Evolutionary conservation across 2,797 vertebrate genomes (phyloP).

Genomic region (Orientallactaga sibirica): DNA sequence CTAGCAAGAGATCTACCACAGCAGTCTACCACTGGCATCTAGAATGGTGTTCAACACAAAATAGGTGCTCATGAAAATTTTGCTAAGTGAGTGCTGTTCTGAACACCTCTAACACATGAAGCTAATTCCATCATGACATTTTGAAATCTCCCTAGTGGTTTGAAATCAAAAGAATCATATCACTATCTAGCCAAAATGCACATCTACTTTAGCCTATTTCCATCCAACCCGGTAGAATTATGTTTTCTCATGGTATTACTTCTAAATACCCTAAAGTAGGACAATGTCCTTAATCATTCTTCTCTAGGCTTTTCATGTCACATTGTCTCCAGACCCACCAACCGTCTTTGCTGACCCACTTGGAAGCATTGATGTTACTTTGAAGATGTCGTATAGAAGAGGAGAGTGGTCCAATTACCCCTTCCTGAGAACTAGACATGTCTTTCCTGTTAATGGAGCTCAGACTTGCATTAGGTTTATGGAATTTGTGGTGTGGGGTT

Average conservation of each 20-base stretch:
- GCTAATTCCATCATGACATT: background rate
- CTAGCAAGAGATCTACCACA: background rate
- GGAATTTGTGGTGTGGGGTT: background rate
- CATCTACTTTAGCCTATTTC: background rate
- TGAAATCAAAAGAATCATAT: slow-evolving; percentile 8
- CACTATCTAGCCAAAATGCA: slow-evolving; percentile 7
- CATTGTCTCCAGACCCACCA: background rate
- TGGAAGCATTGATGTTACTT: background rate
- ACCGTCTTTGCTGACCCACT: background rate
- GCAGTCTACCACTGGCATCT: background rate
- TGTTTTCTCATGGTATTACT: background rate
- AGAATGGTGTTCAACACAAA: background rate
- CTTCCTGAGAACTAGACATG: background rate
- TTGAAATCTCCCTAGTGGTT: background rate
- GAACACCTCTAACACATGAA: background rate
- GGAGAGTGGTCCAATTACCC: background rate
- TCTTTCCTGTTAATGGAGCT: background rate
- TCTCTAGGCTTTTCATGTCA: background rate
- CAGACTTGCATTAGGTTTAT: background rate
- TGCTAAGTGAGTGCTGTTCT: background rate
- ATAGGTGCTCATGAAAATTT: background rate
- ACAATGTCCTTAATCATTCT: background rate
- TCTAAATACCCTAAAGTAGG: background rate
- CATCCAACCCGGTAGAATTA: background rate
- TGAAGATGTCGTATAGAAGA: slow-evolving; percentile 11